A percentile compares a stretch with the other conserved stretches of the same genome.
Evolutionary conservation across 1,140 invertebrate genomes (phyloP).

Genomic region (Monochamus saltuarius): DNA sequence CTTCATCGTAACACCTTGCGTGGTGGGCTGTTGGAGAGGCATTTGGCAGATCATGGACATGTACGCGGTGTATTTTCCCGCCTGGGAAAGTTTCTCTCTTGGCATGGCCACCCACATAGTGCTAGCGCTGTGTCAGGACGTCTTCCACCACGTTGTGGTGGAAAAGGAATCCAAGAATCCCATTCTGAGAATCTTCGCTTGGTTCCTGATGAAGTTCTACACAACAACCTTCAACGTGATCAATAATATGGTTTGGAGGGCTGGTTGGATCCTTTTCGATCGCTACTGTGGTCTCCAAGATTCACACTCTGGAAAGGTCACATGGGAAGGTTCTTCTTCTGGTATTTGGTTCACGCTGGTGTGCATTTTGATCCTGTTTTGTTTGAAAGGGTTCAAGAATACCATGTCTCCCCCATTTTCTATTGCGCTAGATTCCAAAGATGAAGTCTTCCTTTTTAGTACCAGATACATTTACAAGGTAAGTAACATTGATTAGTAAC

Average conservation of each 20-base stretch:
- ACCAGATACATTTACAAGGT: conserved; percentile 3
- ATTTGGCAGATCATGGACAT: conserved; percentile 66
- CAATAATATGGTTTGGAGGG: conserved; percentile 64
- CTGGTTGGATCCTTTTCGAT: conserved; percentile 66
- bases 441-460: conserved; percentile 5
- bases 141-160: conserved; percentile 53
- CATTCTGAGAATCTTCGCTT: not conserved
- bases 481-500: not conserved
- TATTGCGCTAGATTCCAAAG: not conserved
- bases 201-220: conserved; percentile 51
- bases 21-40: conserved; percentile 66
- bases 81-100: conserved; percentile 52
- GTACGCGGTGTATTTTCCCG: conserved; percentile 54
- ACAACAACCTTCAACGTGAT: conserved; percentile 59
- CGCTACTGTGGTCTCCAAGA: conserved; percentile 5
- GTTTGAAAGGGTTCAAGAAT: not conserved
- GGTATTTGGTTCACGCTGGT: not conserved
- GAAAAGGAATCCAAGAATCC: not conserved
- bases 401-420: not conserved
- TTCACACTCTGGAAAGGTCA: too few relatives aligned
- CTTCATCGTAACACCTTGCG: conserved; percentile 61
- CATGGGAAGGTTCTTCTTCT: too few relatives aligned
- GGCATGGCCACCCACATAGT: conserved; percentile 53
- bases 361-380: not conserved
- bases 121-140: conserved; percentile 55